Percentiles rank a stretch among this genome's conserved stretches.
Conservation (phyloP, 2,888 invertebrate species). For the Ectropis crepuscularia region DNA sequence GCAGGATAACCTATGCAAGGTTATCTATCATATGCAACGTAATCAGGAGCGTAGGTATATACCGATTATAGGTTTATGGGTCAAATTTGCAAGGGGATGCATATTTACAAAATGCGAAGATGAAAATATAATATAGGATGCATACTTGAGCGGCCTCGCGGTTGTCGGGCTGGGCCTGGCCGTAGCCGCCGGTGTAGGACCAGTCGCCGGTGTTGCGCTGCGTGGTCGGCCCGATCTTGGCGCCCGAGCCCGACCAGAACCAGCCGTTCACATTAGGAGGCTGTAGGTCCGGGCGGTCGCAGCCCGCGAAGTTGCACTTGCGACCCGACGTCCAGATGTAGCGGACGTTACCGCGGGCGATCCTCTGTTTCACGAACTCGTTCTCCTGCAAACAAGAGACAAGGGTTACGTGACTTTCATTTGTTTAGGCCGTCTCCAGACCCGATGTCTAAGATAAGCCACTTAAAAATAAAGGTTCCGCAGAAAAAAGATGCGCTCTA, state of each 20-base stretch:
- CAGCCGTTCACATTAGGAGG: slow-evolving; percentile 95
- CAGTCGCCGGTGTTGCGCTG: slow-evolving; percentile 96
- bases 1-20: no score
- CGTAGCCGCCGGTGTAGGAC: slow-evolving; percentile 95
- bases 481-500: no score
- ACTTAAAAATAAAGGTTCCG: no score
- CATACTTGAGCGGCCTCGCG: slow-evolving; percentile 94
- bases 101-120: no score
- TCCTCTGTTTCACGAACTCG: slow-evolving; percentile 94
- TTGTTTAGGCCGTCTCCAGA: neutral
- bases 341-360: slow-evolving; percentile 90
- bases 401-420: neutral
- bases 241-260: slow-evolving; percentile 98
- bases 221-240: slow-evolving; percentile 94
- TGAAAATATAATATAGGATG: neutral
- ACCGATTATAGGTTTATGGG: no score
- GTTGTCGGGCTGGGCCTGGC: slow-evolving; percentile 95
- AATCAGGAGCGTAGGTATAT: no score
- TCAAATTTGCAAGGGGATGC: no score
- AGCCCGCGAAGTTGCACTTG: slow-evolving; percentile 96
- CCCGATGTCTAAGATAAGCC: neutral
- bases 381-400: slow-evolving; percentile 85
- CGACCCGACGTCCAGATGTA: slow-evolving; percentile 97
- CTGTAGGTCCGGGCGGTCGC: slow-evolving; percentile 92
- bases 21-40: no score